phyloP scores from a whole-genome alignment of 2,113 vertebrate genomes.

The Gasterosteus aculeatus region DNA sequence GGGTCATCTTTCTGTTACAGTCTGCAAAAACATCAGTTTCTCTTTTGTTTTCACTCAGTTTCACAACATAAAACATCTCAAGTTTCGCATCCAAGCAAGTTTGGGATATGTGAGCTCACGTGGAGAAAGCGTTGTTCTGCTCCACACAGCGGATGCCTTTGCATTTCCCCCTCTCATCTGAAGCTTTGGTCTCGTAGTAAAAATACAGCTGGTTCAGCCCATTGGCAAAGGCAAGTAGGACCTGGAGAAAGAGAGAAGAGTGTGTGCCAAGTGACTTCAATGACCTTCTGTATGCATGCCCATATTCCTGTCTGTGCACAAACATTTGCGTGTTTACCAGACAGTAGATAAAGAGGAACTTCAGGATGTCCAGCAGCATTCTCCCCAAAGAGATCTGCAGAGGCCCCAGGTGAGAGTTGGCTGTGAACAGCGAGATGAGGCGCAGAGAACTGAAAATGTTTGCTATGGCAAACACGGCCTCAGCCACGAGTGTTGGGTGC shows the following conservation, averaged over 20 bases:
- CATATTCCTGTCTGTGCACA: neutral
- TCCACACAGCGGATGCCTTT: constrained; percentile 97
- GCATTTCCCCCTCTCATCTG: constrained; percentile 89
- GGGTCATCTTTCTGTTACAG: neutral
- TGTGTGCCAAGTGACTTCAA: neutral
- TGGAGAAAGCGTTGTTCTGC: constrained; percentile 99
- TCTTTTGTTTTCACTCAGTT: neutral
- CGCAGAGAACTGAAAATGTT: constrained; percentile 99
- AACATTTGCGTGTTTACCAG: constrained; percentile 79
- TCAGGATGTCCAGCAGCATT: constrained; percentile 99
- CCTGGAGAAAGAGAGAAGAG: constrained; percentile 48
- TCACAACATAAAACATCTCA: constrained; percentile 33
- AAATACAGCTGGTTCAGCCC: constrained; percentile 99
- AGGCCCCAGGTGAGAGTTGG: constrained; percentile 97
- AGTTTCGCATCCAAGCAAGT: neutral
- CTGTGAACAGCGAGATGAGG: constrained; percentile 98
- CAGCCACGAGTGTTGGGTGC: constrained; percentile 97
- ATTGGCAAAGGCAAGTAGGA: constrained; percentile 95
- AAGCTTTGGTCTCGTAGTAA: constrained; percentile 95
- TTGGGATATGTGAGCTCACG: constrained; percentile 83
- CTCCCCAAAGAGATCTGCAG: constrained; percentile 98
- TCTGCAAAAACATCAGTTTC: constrained; percentile 6
- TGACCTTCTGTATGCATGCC: neutral
- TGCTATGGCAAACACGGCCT: constrained; percentile 98
- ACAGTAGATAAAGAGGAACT: constrained; percentile 99